Base-by-base conservation (phyloP, 37 sponge, comb jelly and placozoan species). In the Chondrosia reniformis region DNA sequence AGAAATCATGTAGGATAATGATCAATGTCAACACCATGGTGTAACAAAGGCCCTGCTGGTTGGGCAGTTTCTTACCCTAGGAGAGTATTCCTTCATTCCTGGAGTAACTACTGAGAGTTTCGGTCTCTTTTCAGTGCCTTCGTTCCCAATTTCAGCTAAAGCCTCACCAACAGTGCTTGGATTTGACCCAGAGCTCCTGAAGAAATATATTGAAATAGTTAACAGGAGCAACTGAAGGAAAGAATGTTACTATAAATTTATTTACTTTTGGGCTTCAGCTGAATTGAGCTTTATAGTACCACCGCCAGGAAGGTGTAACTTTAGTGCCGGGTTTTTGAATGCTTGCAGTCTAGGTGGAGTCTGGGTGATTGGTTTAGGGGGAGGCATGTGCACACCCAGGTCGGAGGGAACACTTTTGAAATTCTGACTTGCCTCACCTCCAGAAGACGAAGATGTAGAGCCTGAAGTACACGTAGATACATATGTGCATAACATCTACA, bases 231-330 rank as follows among this genome's bases (percentile, higher is more conserved):
- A n/a, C n/a, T n/a, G n/a, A n/a, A n/a, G n/a, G n/a, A n/a, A n/a
- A n/a, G n/a, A n/a, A n/a, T n/a, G 15, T 19, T 49, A 49, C 52
- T 49, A 49, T 15, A 49, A 15, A 15, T 19, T 15, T 49, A 49
- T 49, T 69, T 38, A 69, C 72, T 69, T 69, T 8, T 19, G 2
- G 3, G 72, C 72, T 19, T 69, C 72, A 40, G 72, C 37, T 39
- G 72, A 34, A 40, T 36, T 36, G 2, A 69, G 72, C 10, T 69
- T 69, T 41, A 69, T 38, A 22, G 72, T 69, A 21, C 36, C 37
- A 25, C 72, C 72, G n/a, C 92, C 92, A 24, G 92, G 92, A 17
- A 87, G 80, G 76, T 91, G 92, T 39, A 91, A 79, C 59, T 91
- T 91, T 56, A 91, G 79, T 22, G 81, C 77, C 33, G 85, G 81